These are phyloP conservation scores for Ophioderma brevispina DNA, from an alignment of 35 echinoderm and acorn worm genomes.

Conservation along the genomic window DNA sequence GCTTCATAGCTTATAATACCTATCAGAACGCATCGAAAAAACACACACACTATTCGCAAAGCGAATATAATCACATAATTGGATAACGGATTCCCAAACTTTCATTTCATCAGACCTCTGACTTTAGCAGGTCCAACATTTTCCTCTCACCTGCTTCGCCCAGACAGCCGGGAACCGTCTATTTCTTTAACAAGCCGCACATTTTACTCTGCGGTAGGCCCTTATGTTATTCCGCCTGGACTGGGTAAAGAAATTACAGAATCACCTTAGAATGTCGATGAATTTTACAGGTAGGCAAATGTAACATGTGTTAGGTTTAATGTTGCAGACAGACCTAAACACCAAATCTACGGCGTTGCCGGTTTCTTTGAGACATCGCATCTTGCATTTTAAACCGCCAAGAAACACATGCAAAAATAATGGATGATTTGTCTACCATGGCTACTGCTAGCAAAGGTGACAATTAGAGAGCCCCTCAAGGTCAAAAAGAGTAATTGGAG, in stretches of 20 bases:
- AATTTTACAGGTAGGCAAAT: not conserved
- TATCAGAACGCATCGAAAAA: not conserved
- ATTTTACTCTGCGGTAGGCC: not conserved
- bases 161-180: not conserved
- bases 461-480: not conserved
- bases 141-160: not conserved
- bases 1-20: too few relatives aligned
- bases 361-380: not conserved
- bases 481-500: too few relatives aligned
- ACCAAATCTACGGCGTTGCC: not conserved
- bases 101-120: not conserved
- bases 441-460: not conserved
- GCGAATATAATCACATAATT: not conserved
- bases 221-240: not conserved
- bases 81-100: not conserved
- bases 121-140: not conserved
- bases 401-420: not conserved
- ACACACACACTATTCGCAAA: not conserved
- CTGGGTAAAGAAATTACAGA: not conserved
- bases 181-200: not conserved
- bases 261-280: not conserved
- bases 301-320: not conserved
- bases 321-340: not conserved
- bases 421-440: constrained; percentile 1
- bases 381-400: not conserved